These are phyloP conservation scores for Acipenser ruthenus DNA, from an alignment of 2,797 vertebrate species.

Conservation along the genomic window DNA sequence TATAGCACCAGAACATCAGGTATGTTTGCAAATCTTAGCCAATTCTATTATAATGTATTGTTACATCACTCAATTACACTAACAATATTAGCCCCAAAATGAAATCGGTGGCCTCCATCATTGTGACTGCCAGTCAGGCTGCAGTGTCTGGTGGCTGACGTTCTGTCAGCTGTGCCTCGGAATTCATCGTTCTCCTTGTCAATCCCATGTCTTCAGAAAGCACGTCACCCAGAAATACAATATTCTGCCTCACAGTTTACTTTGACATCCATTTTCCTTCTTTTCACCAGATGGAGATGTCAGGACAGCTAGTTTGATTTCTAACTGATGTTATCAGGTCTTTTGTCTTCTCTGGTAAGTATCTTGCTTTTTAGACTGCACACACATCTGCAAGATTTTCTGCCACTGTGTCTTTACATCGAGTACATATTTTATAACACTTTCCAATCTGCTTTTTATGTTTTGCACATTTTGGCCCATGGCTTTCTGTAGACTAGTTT, in stretches of 20 bases:
- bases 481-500: not conserved
- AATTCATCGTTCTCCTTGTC: conserved; percentile 1
- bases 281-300: conserved; percentile 6
- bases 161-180: conserved; percentile 4
- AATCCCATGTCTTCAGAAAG: conserved; percentile 11
- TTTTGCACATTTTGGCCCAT: not conserved
- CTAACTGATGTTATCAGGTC: not conserved
- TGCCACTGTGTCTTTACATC: not conserved
- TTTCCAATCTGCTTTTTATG: not conserved
- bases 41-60: not conserved
- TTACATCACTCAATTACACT: not conserved
- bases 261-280: not conserved
- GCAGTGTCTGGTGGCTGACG: not conserved
- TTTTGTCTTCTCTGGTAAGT: not conserved
- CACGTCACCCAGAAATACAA: conserved; percentile 4
- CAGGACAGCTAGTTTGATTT: not conserved
- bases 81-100: not conserved
- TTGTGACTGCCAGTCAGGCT: not conserved
- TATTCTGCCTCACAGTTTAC: conserved; percentile 5
- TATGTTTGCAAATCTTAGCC: not conserved
- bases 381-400: not conserved
- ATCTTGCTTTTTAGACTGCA: not conserved
- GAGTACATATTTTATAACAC: not conserved
- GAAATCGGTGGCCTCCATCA: not conserved
- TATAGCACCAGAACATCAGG: too few relatives aligned